Conservation (phyloP, 2,797 vertebrate genomes). For the Fratercula arctica region DNA sequence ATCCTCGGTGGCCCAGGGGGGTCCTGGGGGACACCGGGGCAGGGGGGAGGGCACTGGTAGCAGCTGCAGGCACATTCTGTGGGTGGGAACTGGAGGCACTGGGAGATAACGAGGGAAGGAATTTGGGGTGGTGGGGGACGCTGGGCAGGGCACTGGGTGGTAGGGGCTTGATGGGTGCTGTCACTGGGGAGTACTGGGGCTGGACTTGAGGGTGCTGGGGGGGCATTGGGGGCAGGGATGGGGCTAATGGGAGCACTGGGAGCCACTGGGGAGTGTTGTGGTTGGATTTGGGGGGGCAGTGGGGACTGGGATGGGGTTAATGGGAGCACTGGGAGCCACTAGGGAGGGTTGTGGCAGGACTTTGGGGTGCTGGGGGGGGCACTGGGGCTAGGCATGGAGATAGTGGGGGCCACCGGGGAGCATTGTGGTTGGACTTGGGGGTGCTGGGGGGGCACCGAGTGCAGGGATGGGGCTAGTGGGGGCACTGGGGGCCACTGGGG, state of each 20-base stretch:
- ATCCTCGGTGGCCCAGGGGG: not conserved
- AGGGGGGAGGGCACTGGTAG: not conserved
- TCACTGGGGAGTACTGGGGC: not conserved
- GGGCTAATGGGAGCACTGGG: too few relatives aligned
- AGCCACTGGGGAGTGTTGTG: too few relatives aligned
- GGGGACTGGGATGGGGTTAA: too few relatives aligned
- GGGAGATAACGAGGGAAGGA: not conserved
- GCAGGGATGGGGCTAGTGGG: too few relatives aligned
- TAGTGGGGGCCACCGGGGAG: not conserved
- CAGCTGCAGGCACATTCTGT: not conserved
- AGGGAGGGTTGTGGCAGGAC: too few relatives aligned
- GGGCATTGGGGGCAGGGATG: too few relatives aligned
- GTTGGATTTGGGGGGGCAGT: too few relatives aligned
- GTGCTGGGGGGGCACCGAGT: too few relatives aligned
- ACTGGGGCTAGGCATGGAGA: not conserved
- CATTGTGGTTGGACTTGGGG: too few relatives aligned
- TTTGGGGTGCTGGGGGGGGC: too few relatives aligned
- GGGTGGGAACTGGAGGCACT: not conserved
- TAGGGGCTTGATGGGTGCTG: not conserved
- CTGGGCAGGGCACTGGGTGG: not conserved
- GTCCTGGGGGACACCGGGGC: not conserved
- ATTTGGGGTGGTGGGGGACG: accelerated
- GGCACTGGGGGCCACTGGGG: not conserved
- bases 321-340: too few relatives aligned
- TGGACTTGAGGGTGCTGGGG: not conserved